Percentiles rank a stretch among this genome's conserved stretches.
phyloP scores from a whole-genome alignment of 2,797 vertebrate species.

The Manis crassicaudata region DNA sequence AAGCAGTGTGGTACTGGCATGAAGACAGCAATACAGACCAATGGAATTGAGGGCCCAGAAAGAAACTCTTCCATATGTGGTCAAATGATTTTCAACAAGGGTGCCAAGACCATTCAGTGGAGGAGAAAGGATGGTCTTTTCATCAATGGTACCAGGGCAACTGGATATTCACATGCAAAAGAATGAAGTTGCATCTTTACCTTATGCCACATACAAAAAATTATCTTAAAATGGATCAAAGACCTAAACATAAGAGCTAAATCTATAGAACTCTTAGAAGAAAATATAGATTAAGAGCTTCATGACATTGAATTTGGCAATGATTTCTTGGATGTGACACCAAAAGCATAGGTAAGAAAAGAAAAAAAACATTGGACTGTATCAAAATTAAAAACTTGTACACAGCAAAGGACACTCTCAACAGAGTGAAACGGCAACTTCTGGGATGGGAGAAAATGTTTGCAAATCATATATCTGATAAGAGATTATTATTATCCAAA shows the following conservation, averaged over 20 bases:
- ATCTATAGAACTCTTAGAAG: neutral
- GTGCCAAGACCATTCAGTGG: neutral
- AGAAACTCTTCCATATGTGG: neutral
- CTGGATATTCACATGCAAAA: neutral
- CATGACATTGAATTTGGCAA: neutral
- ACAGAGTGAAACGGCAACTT: neutral
- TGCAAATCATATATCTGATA: neutral
- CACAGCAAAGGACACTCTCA: neutral
- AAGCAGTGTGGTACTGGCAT: neutral
- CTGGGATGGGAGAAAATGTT: neutral
- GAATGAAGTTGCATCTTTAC: neutral
- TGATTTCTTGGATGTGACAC: neutral
- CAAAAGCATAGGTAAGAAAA: neutral
- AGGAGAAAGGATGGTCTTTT: neutral
- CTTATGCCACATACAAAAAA: neutral
- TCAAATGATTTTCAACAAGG: neutral
- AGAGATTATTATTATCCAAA: neutral
- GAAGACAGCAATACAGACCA: neutral
- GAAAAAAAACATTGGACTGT: neutral
- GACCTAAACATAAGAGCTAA: neutral
- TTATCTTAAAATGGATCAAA: neutral
- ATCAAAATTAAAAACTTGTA: neutral
- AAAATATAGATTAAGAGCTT: neutral
- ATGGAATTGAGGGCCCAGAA: neutral
- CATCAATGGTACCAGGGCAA: neutral